Base-by-base conservation (phyloP, 2,888 invertebrate genomes). In the Amphipoea lucens region DNA sequence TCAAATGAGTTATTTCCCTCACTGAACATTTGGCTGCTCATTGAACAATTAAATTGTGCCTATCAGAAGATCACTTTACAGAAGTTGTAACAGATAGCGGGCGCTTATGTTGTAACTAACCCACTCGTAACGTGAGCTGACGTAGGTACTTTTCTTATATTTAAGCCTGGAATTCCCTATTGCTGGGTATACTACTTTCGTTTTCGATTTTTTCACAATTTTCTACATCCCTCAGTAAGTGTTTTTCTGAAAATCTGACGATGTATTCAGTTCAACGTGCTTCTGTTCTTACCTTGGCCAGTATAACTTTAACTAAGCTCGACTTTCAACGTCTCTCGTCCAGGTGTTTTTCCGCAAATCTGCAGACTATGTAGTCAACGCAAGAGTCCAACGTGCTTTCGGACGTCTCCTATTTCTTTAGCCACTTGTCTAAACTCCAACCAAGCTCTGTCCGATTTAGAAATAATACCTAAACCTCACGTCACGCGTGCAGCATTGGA, bases 1-100 rank as follows among this genome's bases (percentile, higher is more conserved):
- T 63, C 23, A 66, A 74, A 74, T 76, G 29, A 68, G 74, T 77
- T 77, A 82, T 65, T 76, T 74, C 23, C 14, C 23, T 57, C 29
- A 51, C 23, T 4, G 20, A 65, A 20, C 54, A 71, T 74, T 63
- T 23, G 45, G 66, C 57, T 57, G 45, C 17, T 70, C 70, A 81
- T 36, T 63, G 57, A 70, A 54, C 48, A 70, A 81, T 74, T 67
- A 73, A 51, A 73, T 54, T 72, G 48, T 23, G 77, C 14, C n/a
- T 57, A 42, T 12, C 45, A 14, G 7, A 57, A 36, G 65, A 9
- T 6, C 14, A 51, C 36, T 7, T 4, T 36, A 36, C 4, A 4
- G 36, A 70, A 70, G 7, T 51, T 14, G 36, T 45, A n/a, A 48
- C 40, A 45, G n/a, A 36, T 17, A 17, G 17, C n/a, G 23, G 36